Conservation (phyloP, 2,113 vertebrate genomes). For the Podilymbus podiceps region DNA sequence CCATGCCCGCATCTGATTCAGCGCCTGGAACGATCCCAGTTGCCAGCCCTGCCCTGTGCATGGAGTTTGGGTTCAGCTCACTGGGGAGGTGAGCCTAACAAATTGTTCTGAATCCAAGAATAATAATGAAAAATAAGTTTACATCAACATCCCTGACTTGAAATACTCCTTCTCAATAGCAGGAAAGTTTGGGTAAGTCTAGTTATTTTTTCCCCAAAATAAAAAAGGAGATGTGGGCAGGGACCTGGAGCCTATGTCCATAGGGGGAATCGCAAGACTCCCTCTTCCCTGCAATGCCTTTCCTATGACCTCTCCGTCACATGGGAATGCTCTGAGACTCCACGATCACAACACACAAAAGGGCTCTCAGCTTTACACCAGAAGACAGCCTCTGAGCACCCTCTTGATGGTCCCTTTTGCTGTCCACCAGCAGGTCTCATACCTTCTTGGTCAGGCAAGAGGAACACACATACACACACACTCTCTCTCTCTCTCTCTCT, state of each 20-base stretch:
- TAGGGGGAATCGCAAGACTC: rapidly evolving
- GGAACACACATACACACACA: not conserved
- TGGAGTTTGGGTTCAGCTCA: not conserved
- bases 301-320: not conserved
- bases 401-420: not conserved
- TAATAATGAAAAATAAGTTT: not conserved
- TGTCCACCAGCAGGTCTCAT: not conserved
- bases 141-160: not conserved
- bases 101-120: not conserved
- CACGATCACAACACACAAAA: not conserved
- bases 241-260: not conserved
- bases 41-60: not conserved
- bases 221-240: not conserved
- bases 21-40: not conserved
- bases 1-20: not conserved
- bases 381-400: not conserved
- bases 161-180: not conserved
- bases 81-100: not conserved
- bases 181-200: not conserved
- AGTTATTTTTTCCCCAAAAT: not conserved
- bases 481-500: no score
- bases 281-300: not conserved
- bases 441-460: not conserved
- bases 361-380: not conserved
- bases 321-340: not conserved